Evolutionary conservation across 2,113 vertebrate species (phyloP).

Genomic region (Zapornia atra): DNA sequence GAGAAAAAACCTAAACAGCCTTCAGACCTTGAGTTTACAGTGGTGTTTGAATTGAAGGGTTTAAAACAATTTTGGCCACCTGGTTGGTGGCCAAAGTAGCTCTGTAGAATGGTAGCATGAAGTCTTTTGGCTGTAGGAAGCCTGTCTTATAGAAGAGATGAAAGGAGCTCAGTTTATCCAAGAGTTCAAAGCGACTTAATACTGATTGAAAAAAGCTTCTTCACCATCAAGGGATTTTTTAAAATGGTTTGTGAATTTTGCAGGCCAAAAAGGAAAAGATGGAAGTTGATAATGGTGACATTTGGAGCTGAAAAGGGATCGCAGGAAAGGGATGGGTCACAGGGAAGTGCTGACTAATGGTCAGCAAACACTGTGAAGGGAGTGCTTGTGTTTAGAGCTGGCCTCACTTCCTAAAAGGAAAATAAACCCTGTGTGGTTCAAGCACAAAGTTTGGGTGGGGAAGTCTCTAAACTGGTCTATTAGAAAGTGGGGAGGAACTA

Average conservation of each 20-base stretch:
- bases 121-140: background rate
- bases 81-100: background rate
- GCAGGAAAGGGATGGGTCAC: constrained; percentile 34
- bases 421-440: background rate
- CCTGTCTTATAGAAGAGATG: background rate
- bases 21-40: background rate
- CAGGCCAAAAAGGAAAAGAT: background rate
- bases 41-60: background rate
- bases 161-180: background rate
- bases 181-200: background rate
- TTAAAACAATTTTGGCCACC: background rate
- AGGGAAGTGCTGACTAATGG: constrained; percentile 52
- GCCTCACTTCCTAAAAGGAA: background rate
- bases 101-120: background rate
- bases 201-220: background rate
- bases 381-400: background rate
- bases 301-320: constrained; percentile 16
- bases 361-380: background rate
- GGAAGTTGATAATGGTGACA: background rate
- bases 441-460: background rate
- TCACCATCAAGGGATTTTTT: background rate
- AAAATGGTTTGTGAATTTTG: background rate
- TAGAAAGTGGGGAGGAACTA: background rate
- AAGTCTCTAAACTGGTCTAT: background rate
- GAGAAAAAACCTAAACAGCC: background rate